Evolutionary conservation across 2,888 invertebrate genomes (phyloP).

Genomic region (Himalopsyche tibetana): DNA sequence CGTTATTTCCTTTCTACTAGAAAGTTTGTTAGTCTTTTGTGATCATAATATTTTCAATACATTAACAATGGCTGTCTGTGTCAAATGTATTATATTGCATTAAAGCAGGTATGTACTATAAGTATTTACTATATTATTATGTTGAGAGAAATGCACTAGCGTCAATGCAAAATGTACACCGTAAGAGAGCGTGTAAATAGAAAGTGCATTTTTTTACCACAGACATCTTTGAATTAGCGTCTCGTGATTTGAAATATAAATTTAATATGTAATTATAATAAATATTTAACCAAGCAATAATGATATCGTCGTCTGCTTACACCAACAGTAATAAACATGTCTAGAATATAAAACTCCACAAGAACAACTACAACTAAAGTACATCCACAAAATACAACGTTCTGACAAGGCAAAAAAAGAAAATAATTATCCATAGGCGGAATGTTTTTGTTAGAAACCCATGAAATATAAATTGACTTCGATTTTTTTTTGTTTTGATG

Average conservation of each 20-base stretch:
- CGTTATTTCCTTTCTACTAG: neutral
- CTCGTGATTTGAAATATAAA: neutral
- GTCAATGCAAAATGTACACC: slow-evolving; percentile 1
- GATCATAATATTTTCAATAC: neutral
- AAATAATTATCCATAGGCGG: no score
- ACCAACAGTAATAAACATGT: no score
- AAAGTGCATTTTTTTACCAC: slow-evolving; percentile 29
- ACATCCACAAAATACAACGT: no score
- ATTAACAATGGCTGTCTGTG: neutral
- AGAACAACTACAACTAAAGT: no score
- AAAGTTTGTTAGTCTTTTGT: neutral
- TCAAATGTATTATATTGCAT: slow-evolving; percentile 6
- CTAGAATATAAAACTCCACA: no score
- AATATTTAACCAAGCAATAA: no score
- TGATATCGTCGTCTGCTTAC: no score
- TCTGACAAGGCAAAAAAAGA: no score
- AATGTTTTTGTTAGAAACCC: no score
- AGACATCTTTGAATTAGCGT: neutral
- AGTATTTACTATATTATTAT: neutral
- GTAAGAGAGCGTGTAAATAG: slow-evolving; percentile 21
- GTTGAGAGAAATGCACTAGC: slow-evolving; percentile 13
- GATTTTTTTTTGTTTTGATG: no score
- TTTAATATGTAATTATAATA: no score
- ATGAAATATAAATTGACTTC: no score
- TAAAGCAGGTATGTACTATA: neutral